phyloP scores from a whole-genome alignment of 1,140 invertebrate genomes.

The Euwallacea similis region DNA sequence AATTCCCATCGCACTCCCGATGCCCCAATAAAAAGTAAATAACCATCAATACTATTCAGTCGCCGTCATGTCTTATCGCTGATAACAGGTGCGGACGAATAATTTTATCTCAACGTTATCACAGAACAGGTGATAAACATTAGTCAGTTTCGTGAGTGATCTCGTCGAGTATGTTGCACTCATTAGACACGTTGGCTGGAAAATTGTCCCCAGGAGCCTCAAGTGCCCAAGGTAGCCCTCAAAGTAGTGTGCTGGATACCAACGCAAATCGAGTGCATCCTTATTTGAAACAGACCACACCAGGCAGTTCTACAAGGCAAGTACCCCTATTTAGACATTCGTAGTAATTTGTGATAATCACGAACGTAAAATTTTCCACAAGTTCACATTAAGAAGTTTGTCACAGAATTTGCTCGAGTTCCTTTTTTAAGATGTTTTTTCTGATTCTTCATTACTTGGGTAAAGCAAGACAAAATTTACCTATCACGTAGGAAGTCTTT shows the following conservation, averaged over 20 bases:
- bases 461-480: too few species aligned
- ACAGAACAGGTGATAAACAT: constrained; percentile 17
- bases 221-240: constrained; percentile 43
- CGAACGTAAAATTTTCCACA: neutral
- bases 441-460: too few species aligned
- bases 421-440: too few species aligned
- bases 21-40: too few species aligned
- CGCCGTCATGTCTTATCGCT: constrained; percentile 9
- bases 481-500: too few species aligned
- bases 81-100: constrained; percentile 23
- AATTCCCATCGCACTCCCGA: too few species aligned
- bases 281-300: constrained; percentile 58
- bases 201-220: constrained; percentile 68
- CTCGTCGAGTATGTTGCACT: constrained; percentile 66
- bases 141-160: constrained; percentile 44
- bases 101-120: neutral
- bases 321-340: constrained; percentile 2
- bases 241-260: constrained; percentile 56
- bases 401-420: too few species aligned
- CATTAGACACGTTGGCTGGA: constrained; percentile 75
- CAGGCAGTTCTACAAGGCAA: constrained; percentile 39
- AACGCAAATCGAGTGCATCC: constrained; percentile 63
- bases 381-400: too few species aligned
- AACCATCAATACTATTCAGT: neutral
- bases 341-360: neutral